Conservation (phyloP, 1,140 invertebrate genomes). For the Nixonia krombeini region DNA sequence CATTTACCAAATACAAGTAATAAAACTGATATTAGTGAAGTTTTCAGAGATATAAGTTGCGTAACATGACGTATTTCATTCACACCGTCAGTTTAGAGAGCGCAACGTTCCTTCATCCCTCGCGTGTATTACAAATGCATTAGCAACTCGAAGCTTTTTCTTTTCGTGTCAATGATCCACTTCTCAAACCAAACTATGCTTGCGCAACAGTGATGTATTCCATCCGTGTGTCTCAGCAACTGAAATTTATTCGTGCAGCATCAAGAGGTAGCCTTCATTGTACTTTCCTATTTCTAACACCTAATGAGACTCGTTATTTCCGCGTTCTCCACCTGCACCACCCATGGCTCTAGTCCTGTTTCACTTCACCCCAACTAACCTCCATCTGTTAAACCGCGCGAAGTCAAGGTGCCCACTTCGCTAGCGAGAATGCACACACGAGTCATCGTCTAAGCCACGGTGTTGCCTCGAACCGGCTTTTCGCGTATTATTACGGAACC, state of each 20-base stretch:
- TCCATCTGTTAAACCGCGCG: slow-evolving; percentile 29
- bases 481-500: too few species aligned
- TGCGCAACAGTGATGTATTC: too few species aligned
- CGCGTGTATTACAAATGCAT: too few species aligned
- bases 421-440: slow-evolving; percentile 9
- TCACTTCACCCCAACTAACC: slow-evolving; percentile 29
- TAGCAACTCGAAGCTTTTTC: too few species aligned
- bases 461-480: background rate
- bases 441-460: slow-evolving; percentile 22
- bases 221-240: too few species aligned
- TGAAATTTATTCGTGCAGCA: slow-evolving; percentile 30
- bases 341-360: slow-evolving; percentile 21
- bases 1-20: too few species aligned
- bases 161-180: too few species aligned
- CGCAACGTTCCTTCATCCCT: too few species aligned
- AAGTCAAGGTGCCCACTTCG: slow-evolving; percentile 11
- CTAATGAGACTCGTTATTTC: slow-evolving; percentile 41
- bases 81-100: too few species aligned
- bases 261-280: slow-evolving; percentile 25
- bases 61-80: too few species aligned
- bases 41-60: too few species aligned
- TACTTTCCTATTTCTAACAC: slow-evolving; percentile 32
- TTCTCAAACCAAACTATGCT: background rate
- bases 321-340: slow-evolving; percentile 26
- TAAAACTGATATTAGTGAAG: too few species aligned